Evolutionary conservation across 23 tunicate species (phyloP).

Genomic region (Phallusia fumigata): DNA sequence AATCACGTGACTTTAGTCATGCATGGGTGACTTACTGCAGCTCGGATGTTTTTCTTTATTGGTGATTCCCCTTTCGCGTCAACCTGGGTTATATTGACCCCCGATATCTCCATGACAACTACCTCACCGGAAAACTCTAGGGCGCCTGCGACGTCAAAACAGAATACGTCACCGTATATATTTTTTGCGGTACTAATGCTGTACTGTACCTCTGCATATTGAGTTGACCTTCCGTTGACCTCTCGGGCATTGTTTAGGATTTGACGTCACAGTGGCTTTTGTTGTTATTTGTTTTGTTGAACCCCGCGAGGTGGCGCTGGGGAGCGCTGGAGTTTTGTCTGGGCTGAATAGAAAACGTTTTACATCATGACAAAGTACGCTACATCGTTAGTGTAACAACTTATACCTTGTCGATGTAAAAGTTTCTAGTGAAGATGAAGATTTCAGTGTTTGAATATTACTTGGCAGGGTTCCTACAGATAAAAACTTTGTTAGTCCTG

Average conservation of each 20-base stretch:
- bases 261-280: not conserved
- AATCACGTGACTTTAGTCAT: not conserved
- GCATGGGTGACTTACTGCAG: not conserved
- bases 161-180: not conserved
- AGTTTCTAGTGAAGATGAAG: too few relatives aligned
- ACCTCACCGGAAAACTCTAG: not conserved
- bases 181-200: too few relatives aligned
- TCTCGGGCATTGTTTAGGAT: not conserved
- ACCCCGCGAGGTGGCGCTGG: not conserved
- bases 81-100: not conserved
- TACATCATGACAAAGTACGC: too few relatives aligned
- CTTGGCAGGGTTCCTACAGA: too few relatives aligned
- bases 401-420: too few relatives aligned
- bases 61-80: not conserved
- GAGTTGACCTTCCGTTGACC: not conserved
- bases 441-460: too few relatives aligned
- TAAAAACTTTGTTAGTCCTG: too few relatives aligned
- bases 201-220: not conserved
- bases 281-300: not conserved
- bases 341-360: not conserved
- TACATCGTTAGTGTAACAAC: too few relatives aligned
- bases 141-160: not conserved
- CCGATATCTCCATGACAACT: slow-evolving; percentile 1
- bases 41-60: not conserved
- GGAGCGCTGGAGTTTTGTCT: not conserved